These are phyloP conservation scores for Macroteleia sp. DNA, from an alignment of 2,888 invertebrate species.

Conservation along the genomic window DNA sequence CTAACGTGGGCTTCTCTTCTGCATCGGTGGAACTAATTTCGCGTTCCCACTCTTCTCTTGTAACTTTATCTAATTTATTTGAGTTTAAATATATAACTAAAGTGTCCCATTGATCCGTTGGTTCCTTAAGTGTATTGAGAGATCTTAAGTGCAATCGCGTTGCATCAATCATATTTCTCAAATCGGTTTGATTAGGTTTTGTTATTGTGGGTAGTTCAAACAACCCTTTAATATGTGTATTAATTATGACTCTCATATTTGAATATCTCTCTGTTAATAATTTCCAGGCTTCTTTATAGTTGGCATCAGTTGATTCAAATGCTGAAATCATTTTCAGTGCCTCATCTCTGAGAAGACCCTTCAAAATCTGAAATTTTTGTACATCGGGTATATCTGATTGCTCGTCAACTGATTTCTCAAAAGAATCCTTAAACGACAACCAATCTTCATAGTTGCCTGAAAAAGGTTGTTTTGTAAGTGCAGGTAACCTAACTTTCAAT, in stretches of 20 bases:
- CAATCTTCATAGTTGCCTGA: constrained; percentile 3
- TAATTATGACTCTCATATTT: background rate
- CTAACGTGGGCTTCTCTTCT: background rate
- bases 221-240: constrained; percentile 1
- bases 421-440: constrained; percentile 9
- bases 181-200: background rate
- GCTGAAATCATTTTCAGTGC: constrained; percentile 3
- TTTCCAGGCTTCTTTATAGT: constrained; percentile 1
- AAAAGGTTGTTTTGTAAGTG: background rate
- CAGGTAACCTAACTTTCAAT: background rate
- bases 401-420: background rate
- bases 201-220: background rate
- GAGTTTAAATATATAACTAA: background rate
- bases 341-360: background rate
- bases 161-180: no score
- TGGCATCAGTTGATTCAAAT: background rate
- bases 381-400: background rate
- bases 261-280: background rate
- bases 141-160: no score
- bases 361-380: constrained; percentile 14
- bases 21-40: background rate
- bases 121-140: no score
- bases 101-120: no score
- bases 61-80: background rate
- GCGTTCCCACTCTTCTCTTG: constrained; percentile 1